Evolutionary conservation across 2,888 invertebrate genomes (phyloP).

Genomic region (Ceriagrion tenellum): DNA sequence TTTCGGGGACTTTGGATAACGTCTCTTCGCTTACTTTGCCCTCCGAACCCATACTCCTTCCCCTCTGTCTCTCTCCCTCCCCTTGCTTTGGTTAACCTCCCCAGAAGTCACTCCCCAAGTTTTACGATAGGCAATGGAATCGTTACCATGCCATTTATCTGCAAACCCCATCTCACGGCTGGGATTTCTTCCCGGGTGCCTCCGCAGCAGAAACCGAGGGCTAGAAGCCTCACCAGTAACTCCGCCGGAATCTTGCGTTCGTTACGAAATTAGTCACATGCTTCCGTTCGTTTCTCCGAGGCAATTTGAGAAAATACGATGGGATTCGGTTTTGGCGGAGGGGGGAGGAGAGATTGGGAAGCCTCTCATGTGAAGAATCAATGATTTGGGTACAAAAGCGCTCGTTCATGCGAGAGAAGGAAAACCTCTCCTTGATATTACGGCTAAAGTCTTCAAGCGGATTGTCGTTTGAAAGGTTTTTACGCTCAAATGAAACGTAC

Average conservation of each 20-base stretch:
- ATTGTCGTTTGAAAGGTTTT: not conserved
- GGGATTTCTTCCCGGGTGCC: conserved; percentile 6
- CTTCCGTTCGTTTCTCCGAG: not conserved
- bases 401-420: not conserved
- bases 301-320: not conserved
- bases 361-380: not conserved
- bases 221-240: not conserved
- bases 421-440: not conserved
- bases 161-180: not conserved
- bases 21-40: not conserved
- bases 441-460: not conserved
- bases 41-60: not conserved
- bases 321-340: not conserved
- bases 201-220: not conserved
- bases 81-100: conserved; percentile 10
- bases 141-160: conserved; percentile 25
- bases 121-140: conserved; percentile 51
- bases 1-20: not conserved
- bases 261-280: conserved; percentile 1
- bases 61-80: not conserved
- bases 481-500: not conserved
- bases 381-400: not conserved
- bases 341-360: not conserved
- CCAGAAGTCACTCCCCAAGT: not conserved
- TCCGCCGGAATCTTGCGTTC: not conserved